Evolutionary conservation across 2,797 vertebrate species (phyloP).

Genomic region (Adrianichthys oophorus): DNA sequence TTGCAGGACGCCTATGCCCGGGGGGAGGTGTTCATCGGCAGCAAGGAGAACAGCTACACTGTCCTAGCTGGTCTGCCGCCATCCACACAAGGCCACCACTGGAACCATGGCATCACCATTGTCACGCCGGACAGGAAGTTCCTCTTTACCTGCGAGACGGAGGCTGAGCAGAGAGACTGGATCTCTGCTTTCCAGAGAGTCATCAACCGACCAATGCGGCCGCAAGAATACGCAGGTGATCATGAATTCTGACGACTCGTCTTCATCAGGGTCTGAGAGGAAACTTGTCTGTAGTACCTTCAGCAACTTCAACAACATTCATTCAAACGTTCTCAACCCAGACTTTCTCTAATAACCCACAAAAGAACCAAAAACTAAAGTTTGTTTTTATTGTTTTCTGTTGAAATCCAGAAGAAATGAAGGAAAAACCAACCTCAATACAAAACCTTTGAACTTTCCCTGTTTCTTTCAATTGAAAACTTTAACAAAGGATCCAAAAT

Average conservation of each 20-base stretch:
- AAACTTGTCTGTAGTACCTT: background rate
- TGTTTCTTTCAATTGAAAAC: background rate
- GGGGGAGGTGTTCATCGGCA: conserved; percentile 97
- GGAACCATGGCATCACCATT: conserved; percentile 93
- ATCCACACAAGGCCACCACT: conserved; percentile 89
- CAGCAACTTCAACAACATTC: no score
- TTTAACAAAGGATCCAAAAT: background rate
- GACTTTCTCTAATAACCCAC: no score
- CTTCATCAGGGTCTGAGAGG: background rate
- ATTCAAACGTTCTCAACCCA: no score
- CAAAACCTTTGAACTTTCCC: background rate
- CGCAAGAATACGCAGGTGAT: conserved; percentile 93
- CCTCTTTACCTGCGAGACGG: conserved; percentile 93
- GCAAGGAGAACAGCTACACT: conserved; percentile 92
- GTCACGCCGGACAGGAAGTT: conserved; percentile 94
- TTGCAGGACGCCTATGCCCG: conserved; percentile 91
- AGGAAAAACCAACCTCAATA: background rate
- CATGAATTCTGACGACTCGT: background rate
- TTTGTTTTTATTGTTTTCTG: no score
- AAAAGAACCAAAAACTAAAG: no score
- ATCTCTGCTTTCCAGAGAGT: conserved; percentile 89
- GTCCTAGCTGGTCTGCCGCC: conserved; percentile 89
- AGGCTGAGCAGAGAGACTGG: conserved; percentile 91
- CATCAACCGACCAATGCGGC: conserved; percentile 93
- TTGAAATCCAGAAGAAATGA: no score